A percentile compares a stretch with the other conserved stretches of the same genome.
Evolutionary conservation across 2,113 vertebrate genomes (phyloP).

Genomic region (Pagrus major): DNA sequence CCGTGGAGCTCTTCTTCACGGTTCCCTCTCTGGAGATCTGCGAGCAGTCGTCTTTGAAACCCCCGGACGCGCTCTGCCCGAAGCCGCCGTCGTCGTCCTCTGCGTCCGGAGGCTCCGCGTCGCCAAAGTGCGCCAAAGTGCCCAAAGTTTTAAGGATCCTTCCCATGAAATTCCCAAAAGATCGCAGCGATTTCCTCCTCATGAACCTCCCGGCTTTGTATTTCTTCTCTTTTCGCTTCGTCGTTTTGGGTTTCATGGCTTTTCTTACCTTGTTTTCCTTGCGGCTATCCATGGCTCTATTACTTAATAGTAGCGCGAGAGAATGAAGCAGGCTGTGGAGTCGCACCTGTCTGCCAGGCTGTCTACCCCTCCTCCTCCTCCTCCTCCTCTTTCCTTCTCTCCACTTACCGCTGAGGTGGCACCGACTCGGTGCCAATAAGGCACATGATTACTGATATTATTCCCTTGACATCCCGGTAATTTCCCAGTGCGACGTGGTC

Average conservation of each 20-base stretch:
- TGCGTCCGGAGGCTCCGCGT: constrained; percentile 69
- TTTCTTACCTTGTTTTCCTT: constrained; percentile 75
- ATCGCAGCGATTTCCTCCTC: constrained; percentile 84
- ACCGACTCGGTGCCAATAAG: constrained; percentile 61
- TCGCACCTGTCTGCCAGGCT: constrained; percentile 80
- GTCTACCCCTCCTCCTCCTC: constrained; percentile 58
- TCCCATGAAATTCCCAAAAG: constrained; percentile 87
- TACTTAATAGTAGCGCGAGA: constrained; percentile 21
- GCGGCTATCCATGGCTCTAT: constrained; percentile 78
- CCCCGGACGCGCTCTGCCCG: constrained; percentile 67
- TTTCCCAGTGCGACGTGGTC: constrained; percentile 19
- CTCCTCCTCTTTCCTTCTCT: constrained; percentile 22
- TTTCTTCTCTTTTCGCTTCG: constrained; percentile 80
- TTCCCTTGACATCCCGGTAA: constrained; percentile 49
- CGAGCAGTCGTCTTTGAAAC: constrained; percentile 59
- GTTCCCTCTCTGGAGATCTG: constrained; percentile 58
- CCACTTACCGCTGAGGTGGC: constrained; percentile 49
- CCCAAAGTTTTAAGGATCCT: constrained; percentile 87
- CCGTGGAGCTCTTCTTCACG: constrained; percentile 71
- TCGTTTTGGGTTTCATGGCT: constrained; percentile 75
- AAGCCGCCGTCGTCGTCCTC: constrained; percentile 86
- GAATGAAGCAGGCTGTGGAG: constrained; percentile 53
- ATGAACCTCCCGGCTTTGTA: constrained; percentile 71
- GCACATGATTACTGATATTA: constrained; percentile 62
- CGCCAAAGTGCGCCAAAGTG: constrained; percentile 85